Conservation (phyloP, 1,140 invertebrate genomes). For the Aphelenchoides besseyi region DNA sequence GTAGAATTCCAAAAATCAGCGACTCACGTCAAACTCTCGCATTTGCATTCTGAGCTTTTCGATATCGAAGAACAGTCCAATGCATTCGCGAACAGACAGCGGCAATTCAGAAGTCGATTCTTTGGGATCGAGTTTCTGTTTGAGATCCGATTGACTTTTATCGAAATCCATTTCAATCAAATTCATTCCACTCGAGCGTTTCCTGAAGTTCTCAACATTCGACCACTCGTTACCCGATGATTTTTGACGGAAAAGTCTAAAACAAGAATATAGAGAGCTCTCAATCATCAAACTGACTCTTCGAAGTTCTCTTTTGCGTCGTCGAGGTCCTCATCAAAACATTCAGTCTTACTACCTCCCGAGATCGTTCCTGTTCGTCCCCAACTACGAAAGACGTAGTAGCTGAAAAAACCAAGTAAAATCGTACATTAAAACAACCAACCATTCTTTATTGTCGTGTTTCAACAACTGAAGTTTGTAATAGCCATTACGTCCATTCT, state of each 20-base stretch:
- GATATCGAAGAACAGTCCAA: slow-evolving; percentile 73
- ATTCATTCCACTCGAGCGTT: slow-evolving; percentile 75
- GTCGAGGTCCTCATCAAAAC: slow-evolving; percentile 64
- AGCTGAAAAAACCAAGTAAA: slow-evolving; percentile 30
- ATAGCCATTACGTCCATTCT: slow-evolving; percentile 73
- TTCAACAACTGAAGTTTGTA: slow-evolving; percentile 90
- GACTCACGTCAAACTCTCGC: slow-evolving; percentile 74
- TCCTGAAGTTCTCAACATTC: slow-evolving; percentile 69
- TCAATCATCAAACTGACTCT: slow-evolving; percentile 53
- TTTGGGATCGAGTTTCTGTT: background rate
- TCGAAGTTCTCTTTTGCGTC: slow-evolving; percentile 73
- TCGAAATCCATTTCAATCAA: slow-evolving; percentile 87
- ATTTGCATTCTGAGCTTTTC: slow-evolving; percentile 36
- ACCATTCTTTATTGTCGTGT: slow-evolving; percentile 66
- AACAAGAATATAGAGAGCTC: slow-evolving; percentile 29
- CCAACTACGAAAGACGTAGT: slow-evolving; percentile 78
- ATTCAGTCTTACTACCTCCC: slow-evolving; percentile 76
- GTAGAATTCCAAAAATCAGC: background rate
- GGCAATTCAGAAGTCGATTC: slow-evolving; percentile 36
- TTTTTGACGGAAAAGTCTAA: slow-evolving; percentile 73
- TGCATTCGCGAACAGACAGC: slow-evolving; percentile 35
- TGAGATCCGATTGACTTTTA: slow-evolving; percentile 54
- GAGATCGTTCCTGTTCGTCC: slow-evolving; percentile 90
- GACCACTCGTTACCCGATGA: slow-evolving; percentile 78
- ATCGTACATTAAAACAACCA: background rate